Evolutionary conservation across 2,888 invertebrate genomes (phyloP).

Genomic region (Drosophila paranaensis): DNA sequence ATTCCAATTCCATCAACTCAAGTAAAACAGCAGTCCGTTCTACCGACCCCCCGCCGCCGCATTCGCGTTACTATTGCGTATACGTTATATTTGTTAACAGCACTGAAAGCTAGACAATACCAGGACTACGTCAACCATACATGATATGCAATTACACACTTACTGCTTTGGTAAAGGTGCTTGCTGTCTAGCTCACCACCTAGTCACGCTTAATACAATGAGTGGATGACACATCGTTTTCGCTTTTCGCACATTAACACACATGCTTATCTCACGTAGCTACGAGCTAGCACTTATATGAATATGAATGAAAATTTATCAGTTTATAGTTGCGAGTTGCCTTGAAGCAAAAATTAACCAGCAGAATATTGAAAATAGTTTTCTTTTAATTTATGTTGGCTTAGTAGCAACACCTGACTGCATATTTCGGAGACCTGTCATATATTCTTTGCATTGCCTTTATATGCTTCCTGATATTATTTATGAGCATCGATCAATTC

Average conservation of each 20-base stretch:
- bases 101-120: slow-evolving; percentile 52
- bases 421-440: background rate
- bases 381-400: background rate
- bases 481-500: slow-evolving; percentile 64
- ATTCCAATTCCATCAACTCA: slow-evolving; percentile 72
- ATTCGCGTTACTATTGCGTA: slow-evolving; percentile 38
- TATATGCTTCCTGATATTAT: slow-evolving; percentile 26
- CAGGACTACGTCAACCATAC: slow-evolving; percentile 34
- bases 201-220: slow-evolving; percentile 48
- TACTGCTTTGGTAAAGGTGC: background rate
- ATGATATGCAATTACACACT: slow-evolving; percentile 58
- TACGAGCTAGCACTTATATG: slow-evolving; percentile 10
- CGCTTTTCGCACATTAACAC: slow-evolving; percentile 45
- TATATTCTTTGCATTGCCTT: slow-evolving; percentile 6
- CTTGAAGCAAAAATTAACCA: slow-evolving; percentile 41
- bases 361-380: background rate
- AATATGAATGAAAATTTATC: slow-evolving; percentile 21
- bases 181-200: slow-evolving; percentile 4
- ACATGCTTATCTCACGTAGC: background rate
- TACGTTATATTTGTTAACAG: slow-evolving; percentile 64
- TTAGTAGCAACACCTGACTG: slow-evolving; percentile 7
- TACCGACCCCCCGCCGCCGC: background rate
- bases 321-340: slow-evolving; percentile 38
- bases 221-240: slow-evolving; percentile 47
- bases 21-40: slow-evolving; percentile 27